Conservation (phyloP, 1,140 invertebrate species). For the Lysiphlebus fabarum region DNA sequence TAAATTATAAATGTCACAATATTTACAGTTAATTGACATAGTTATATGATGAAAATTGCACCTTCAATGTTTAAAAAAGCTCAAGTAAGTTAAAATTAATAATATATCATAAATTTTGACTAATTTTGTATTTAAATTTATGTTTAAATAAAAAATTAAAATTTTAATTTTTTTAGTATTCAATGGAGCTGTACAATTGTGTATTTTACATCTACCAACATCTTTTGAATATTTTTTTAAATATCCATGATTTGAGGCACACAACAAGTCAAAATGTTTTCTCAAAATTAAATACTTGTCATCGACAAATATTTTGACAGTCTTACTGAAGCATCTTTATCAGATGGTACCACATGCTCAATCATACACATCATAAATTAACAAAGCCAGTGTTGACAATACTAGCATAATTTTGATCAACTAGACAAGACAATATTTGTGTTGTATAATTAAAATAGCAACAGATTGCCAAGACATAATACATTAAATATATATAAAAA, state of each 20-base stretch:
- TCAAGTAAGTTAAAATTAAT: conserved; percentile 51
- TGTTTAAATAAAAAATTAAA: conserved; percentile 17
- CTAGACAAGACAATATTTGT: conserved; percentile 78
- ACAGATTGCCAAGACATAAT: conserved; percentile 77
- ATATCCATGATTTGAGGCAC: conserved; percentile 56
- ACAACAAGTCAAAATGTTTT: conserved; percentile 75
- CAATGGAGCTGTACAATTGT: conserved; percentile 85
- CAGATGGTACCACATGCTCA: conserved; percentile 76
- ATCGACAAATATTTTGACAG: conserved; percentile 71
- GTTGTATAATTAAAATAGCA: conserved; percentile 81
- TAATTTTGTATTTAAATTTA: too few relatives aligned
- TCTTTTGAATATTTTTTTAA: conserved; percentile 68
- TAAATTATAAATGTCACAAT: too few relatives aligned
- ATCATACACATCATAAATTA: conserved; percentile 64
- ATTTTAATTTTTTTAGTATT: conserved; percentile 60
- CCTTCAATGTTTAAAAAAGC: conserved; percentile 65
- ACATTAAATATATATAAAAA: conserved; percentile 92
- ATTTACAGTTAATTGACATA: too few relatives aligned
- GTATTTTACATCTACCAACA: conserved; percentile 75
- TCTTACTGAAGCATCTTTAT: conserved; percentile 84
- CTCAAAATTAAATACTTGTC: too few relatives aligned
- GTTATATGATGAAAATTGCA: conserved; percentile 48
- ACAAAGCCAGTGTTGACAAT: conserved; percentile 76
- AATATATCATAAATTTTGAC: conserved; percentile 19
- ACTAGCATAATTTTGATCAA: conserved; percentile 78